A percentile compares a stretch with the other conserved stretches of the same genome.
phyloP scores from a whole-genome alignment of 2,113 vertebrate species.

The Falco punctatus region DNA sequence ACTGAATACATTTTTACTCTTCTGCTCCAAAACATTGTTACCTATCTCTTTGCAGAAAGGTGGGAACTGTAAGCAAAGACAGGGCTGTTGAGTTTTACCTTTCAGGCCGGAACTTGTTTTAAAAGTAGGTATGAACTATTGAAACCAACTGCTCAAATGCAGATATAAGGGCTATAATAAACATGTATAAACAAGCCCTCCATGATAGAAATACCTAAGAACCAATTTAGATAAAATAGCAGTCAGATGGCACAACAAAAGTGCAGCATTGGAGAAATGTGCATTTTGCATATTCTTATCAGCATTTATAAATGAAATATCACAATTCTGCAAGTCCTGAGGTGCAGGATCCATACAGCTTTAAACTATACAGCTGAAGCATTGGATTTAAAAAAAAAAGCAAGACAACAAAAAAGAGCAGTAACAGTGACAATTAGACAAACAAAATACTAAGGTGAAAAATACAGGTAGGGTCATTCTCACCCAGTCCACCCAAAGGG shows the following conservation, averaged over 20 bases:
- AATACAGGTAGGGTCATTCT: background rate
- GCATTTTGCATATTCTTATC: background rate
- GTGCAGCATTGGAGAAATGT: background rate
- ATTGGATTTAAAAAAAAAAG: rapidly evolving
- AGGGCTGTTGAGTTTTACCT: background rate
- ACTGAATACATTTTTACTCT: background rate
- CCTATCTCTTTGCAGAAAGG: background rate
- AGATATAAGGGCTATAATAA: background rate
- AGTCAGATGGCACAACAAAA: background rate
- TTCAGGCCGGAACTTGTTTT: background rate
- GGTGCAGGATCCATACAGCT: background rate
- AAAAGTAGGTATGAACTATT: background rate
- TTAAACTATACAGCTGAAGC: background rate
- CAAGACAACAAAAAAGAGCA: background rate
- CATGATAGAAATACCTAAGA: background rate
- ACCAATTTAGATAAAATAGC: background rate
- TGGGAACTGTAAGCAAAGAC: background rate
- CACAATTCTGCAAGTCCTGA: background rate
- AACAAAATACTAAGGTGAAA: background rate
- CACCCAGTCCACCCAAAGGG: background rate
- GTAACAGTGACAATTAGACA: background rate
- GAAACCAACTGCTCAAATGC: background rate
- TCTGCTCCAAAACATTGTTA: background rate
- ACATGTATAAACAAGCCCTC: background rate
- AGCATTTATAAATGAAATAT: background rate